A percentile compares a stretch with the other conserved stretches of the same genome.
Conservation (phyloP, 2,113 vertebrate species). For the Oxygymnocypris stewartii region DNA sequence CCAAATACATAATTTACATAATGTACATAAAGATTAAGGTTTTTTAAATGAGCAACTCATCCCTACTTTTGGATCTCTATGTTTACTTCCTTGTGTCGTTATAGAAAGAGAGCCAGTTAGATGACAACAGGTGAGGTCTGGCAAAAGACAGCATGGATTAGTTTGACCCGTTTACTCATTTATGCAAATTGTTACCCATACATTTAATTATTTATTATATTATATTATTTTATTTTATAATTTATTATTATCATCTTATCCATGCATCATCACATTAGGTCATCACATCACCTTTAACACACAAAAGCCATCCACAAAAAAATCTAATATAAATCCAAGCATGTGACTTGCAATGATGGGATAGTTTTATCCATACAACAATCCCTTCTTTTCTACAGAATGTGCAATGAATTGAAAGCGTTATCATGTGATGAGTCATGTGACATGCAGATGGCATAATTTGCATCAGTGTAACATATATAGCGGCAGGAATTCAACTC, state of each 20-base stretch:
- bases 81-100: background rate
- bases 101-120: background rate
- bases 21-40: background rate
- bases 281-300: background rate
- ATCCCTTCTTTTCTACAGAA: background rate
- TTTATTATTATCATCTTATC: background rate
- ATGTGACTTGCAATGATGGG: background rate
- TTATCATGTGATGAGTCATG: background rate
- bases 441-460: background rate
- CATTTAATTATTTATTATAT: background rate
- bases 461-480: conserved; percentile 29
- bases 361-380: background rate
- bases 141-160: conserved; percentile 15
- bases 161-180: background rate
- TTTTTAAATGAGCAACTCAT: background rate
- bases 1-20: background rate
- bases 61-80: background rate
- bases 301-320: background rate
- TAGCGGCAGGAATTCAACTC: too few species aligned
- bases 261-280: conserved; percentile 2
- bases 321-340: background rate
- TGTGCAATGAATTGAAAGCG: background rate
- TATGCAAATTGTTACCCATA: background rate
- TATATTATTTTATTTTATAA: too few species aligned
- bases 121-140: background rate